Evolutionary conservation across 2,888 invertebrate species (phyloP).

Genomic region (Agriotes lineatus): DNA sequence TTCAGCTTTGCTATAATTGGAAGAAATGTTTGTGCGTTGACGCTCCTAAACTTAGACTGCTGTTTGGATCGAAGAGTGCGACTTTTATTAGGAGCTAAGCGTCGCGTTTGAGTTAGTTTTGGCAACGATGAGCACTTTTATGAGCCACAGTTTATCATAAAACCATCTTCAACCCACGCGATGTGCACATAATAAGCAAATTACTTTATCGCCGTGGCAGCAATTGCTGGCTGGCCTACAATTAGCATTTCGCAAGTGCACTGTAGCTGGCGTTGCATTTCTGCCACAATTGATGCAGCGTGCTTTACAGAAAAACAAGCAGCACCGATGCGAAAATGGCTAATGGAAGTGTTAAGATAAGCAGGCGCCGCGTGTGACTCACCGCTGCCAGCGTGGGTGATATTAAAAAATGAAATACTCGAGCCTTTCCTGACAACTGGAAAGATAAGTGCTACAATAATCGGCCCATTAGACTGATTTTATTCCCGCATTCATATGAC

Average conservation of each 20-base stretch:
- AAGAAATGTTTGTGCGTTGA: too few species aligned
- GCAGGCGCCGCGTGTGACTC: conserved; percentile 23
- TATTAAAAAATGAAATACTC: conserved; percentile 13
- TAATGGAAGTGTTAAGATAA: conserved; percentile 27
- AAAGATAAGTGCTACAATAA: conserved; percentile 24
- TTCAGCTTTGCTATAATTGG: too few species aligned
- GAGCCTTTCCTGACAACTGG: not conserved
- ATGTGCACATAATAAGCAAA: not conserved
- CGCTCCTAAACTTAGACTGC: too few species aligned
- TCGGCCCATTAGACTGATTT: conserved; percentile 14
- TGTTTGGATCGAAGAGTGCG: too few species aligned
- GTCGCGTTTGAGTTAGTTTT: too few species aligned
- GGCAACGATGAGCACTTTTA: too few species aligned
- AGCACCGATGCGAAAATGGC: conserved; percentile 11
- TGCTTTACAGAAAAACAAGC: not conserved
- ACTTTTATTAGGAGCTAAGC: too few species aligned
- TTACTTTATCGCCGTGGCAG: not conserved
- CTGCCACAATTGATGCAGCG: not conserved
- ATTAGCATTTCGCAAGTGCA: not conserved
- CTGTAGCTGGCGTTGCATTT: not conserved
- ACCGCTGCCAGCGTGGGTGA: conserved; percentile 13
- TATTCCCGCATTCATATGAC: conserved; percentile 2
- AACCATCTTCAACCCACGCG: too few species aligned
- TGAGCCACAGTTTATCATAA: too few species aligned
- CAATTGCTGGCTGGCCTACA: not conserved